Conservation (phyloP, 1,140 invertebrate genomes). For the Rhagoletis pomonella region DNA sequence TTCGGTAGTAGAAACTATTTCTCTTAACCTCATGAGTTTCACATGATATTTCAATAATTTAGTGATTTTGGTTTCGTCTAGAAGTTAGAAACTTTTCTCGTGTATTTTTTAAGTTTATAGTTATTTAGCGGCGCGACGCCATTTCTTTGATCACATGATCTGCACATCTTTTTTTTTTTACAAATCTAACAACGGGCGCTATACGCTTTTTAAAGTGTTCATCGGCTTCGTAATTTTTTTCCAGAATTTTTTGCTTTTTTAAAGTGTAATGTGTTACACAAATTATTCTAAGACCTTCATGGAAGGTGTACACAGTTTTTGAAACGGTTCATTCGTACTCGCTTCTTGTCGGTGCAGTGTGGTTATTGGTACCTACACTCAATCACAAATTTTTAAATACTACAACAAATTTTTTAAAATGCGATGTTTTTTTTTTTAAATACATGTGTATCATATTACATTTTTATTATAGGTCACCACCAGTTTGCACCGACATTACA, state of each 20-base stretch:
- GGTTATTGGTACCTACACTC: neutral
- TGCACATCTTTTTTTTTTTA: neutral
- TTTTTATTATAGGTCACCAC: neutral
- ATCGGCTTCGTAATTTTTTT: neutral
- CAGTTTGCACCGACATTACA: slow-evolving; percentile 40
- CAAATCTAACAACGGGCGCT: neutral
- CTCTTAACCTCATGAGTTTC: neutral
- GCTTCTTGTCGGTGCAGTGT: neutral
- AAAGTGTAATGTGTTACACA: slow-evolving; percentile 20
- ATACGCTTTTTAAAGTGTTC: neutral
- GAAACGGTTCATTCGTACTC: neutral
- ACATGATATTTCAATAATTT: neutral
- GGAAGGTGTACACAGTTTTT: slow-evolving; percentile 27
- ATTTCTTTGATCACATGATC: neutral
- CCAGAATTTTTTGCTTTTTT: neutral
- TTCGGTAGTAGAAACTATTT: neutral
- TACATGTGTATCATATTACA: neutral
- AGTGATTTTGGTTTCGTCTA: no score
- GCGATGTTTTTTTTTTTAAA: neutral
- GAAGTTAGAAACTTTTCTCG: no score
- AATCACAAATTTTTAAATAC: neutral
- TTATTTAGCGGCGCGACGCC: no score
- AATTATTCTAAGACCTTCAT: slow-evolving; percentile 48
- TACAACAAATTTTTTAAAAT: neutral
- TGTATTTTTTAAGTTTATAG: neutral